A percentile compares a stretch with the other conserved stretches of the same genome.
Conservation (phyloP, 2,888 invertebrate genomes). For the Dorcus hopei region DNA sequence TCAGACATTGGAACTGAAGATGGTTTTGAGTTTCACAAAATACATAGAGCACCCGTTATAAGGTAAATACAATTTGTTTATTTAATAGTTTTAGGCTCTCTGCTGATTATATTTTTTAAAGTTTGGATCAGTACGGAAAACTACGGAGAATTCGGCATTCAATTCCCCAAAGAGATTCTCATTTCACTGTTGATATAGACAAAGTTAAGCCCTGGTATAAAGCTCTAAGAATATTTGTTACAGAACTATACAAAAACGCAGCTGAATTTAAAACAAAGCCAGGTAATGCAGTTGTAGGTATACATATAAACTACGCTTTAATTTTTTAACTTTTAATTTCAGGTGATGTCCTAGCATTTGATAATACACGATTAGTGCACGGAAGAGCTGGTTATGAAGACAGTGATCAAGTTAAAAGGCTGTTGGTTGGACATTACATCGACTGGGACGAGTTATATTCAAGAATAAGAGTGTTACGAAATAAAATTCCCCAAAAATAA, state of each 20-base stretch:
- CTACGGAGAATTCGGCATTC: constrained; percentile 67
- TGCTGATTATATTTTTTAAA: constrained; percentile 21
- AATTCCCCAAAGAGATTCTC: constrained; percentile 70
- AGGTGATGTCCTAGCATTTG: constrained; percentile 54
- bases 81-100: no score
- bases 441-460: no score
- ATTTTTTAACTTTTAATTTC: background rate
- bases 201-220: constrained; percentile 65
- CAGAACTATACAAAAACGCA: constrained; percentile 59
- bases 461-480: no score
- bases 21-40: constrained; percentile 60
- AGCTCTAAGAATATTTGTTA: constrained; percentile 63
- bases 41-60: constrained; percentile 62
- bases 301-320: no score
- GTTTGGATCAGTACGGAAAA: constrained; percentile 54
- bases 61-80: constrained; percentile 46
- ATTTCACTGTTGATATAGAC: constrained; percentile 59
- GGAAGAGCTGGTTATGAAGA: constrained; percentile 43
- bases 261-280: constrained; percentile 63
- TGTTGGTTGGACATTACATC: no score
- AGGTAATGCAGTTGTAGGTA: constrained; percentile 44
- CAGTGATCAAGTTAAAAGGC: no score
- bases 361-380: constrained; percentile 70
- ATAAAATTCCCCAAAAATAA: no score
- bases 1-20: constrained; percentile 67